phyloP scores from a whole-genome alignment of 2,888 invertebrate genomes.

The Corythucha ciliata region DNA sequence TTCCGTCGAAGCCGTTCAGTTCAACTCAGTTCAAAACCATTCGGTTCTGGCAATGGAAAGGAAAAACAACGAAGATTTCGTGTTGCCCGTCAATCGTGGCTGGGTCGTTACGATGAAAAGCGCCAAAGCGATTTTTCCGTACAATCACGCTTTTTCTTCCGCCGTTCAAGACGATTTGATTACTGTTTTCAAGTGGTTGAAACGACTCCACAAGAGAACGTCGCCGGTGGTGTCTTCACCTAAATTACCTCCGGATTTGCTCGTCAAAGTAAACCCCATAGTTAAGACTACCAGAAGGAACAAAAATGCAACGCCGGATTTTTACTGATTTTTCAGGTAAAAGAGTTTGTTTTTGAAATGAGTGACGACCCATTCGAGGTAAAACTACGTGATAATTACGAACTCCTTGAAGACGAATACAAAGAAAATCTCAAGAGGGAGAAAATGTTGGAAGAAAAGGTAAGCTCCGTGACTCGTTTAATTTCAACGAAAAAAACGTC shows the following conservation, averaged over 20 bases:
- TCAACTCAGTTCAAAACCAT: conserved; percentile 49
- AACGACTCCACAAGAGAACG: conserved; percentile 67
- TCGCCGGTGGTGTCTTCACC: conserved; percentile 38
- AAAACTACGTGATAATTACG: conserved; percentile 88
- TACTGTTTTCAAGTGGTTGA: conserved; percentile 90
- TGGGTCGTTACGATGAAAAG: conserved; percentile 57
- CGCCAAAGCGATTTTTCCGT: conserved; percentile 67
- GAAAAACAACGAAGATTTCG: conserved; percentile 62
- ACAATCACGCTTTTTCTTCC: conserved; percentile 78
- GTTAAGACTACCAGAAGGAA: conserved; percentile 4
- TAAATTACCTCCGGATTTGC: conserved; percentile 76
- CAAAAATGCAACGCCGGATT: not conserved
- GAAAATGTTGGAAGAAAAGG: conserved; percentile 80
- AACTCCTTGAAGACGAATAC: conserved; percentile 88
- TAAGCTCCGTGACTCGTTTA: conserved; percentile 36
- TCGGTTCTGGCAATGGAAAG: conserved; percentile 61
- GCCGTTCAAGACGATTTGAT: conserved; percentile 81
- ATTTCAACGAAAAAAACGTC: not conserved
- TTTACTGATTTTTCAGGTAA: conserved; percentile 49
- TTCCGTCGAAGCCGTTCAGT: conserved; percentile 57
- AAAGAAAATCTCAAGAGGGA: conserved; percentile 84
- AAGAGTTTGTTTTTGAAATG: conserved; percentile 82
- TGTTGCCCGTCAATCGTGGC: conserved; percentile 59
- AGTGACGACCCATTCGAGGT: conserved; percentile 98
- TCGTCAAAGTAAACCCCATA: conserved; percentile 61